Percentiles rank a stretch among this genome's conserved stretches.
These are phyloP conservation scores for Triplophysa rosa DNA, from an alignment of 2,113 vertebrate genomes.

Conservation along the genomic window DNA sequence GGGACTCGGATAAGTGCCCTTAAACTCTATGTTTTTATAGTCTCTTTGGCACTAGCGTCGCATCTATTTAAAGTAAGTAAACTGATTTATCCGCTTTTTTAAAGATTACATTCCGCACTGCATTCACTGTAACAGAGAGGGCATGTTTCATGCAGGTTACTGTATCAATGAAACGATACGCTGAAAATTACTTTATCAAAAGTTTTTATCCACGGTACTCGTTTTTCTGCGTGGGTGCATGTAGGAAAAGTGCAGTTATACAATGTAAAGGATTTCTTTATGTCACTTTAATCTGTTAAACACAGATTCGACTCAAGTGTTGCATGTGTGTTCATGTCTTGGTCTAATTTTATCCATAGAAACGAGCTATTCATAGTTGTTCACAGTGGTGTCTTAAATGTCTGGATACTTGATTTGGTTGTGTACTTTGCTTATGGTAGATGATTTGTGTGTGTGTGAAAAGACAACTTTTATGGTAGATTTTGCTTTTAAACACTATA, in stretches of 20 bases:
- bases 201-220: background rate
- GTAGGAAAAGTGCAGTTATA: background rate
- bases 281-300: background rate
- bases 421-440: background rate
- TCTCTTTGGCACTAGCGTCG: conserved; percentile 65
- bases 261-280: background rate
- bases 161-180: background rate
- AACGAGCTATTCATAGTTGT: conserved; percentile 79
- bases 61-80: conserved; percentile 73
- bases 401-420: conserved; percentile 48
- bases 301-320: conserved; percentile 30
- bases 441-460: background rate
- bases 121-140: background rate
- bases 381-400: conserved; percentile 50
- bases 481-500: background rate
- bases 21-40: conserved; percentile 65
- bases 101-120: background rate
- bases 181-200: background rate
- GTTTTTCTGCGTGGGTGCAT: background rate
- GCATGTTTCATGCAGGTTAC: background rate
- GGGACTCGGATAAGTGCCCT: conserved; percentile 61
- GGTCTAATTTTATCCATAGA: conserved; percentile 74
- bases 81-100: background rate
- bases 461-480: too few relatives aligned
- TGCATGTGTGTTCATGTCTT: conserved; percentile 54